Conservation (phyloP, 2,888 invertebrate species). For the Eubasilissa splendida region DNA sequence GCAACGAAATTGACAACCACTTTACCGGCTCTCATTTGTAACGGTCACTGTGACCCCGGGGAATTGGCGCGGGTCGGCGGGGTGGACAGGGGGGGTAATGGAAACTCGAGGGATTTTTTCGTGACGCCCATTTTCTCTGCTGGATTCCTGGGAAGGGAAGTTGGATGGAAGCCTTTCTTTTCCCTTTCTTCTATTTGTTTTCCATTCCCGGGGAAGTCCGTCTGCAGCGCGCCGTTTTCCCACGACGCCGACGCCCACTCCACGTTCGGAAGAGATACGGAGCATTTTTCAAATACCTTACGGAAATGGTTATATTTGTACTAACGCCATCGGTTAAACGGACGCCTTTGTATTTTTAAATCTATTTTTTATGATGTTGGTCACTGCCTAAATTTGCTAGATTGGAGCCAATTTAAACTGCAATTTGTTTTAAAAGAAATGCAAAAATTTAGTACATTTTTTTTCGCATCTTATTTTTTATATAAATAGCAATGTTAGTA, state of each 20-base stretch:
- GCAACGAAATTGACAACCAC: constrained; percentile 36
- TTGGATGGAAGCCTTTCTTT: constrained; percentile 39
- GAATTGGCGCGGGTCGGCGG: constrained; percentile 13
- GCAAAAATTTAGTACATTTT: too few species aligned
- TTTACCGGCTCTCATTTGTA: constrained; percentile 42
- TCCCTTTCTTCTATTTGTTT: constrained; percentile 54
- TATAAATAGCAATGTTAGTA: too few species aligned
- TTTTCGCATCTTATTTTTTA: too few species aligned
- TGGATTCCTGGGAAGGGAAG: constrained; percentile 16
- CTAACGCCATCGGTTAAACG: constrained; percentile 1
- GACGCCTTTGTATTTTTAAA: constrained; percentile 10
- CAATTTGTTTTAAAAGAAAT: too few species aligned
- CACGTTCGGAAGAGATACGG: background rate
- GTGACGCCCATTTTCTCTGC: constrained; percentile 26
- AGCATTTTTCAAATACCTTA: background rate
- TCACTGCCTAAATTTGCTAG: too few species aligned
- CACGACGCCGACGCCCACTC: constrained; percentile 21
- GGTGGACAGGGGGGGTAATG: constrained; percentile 49
- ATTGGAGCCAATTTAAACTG: too few species aligned
- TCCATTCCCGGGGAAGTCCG: constrained; percentile 28
- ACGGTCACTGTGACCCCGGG: constrained; percentile 42
- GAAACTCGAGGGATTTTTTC: constrained; percentile 56
- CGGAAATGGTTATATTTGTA: too few species aligned
- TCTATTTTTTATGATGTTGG: background rate
- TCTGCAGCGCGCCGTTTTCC: constrained; percentile 40